phyloP scores from a whole-genome alignment of 2,888 invertebrate species.

The Gortyna flavago region DNA sequence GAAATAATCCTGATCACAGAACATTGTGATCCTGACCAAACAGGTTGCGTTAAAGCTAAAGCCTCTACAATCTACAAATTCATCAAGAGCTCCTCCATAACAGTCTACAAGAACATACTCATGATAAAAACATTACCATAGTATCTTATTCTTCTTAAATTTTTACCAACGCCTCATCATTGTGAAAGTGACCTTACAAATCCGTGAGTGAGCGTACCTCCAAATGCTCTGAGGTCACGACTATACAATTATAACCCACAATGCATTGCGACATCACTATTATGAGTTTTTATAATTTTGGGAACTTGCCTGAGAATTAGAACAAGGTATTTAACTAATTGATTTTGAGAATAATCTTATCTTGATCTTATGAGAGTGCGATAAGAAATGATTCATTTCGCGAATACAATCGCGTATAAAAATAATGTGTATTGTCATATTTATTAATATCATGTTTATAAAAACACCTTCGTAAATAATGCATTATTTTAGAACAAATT shows the following conservation, averaged over 20 bases:
- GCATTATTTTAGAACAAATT: too few relatives aligned
- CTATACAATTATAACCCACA: constrained; percentile 56
- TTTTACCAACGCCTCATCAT: constrained; percentile 8
- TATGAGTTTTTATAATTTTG: constrained; percentile 58
- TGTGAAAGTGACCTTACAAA: constrained; percentile 52
- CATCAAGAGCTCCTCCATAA: not conserved
- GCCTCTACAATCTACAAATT: not conserved
- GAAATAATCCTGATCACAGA: not conserved
- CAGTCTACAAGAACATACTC: not conserved
- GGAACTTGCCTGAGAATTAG: constrained; percentile 58
- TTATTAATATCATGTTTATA: too few relatives aligned
- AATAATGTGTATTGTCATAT: not conserved
- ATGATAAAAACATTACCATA: not conserved
- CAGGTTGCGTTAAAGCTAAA: not conserved
- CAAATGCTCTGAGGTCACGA: constrained; percentile 50
- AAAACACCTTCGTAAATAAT: too few relatives aligned
- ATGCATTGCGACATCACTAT: constrained; percentile 55
- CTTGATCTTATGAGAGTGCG: not conserved
- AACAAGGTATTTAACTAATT: constrained; percentile 52
- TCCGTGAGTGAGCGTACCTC: constrained; percentile 47
- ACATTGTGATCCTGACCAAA: not conserved
- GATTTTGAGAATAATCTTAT: constrained; percentile 33
- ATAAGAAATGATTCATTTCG: constrained; percentile 19
- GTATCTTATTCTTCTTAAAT: not conserved
- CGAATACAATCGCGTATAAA: not conserved